A percentile compares a stretch with the other conserved stretches of the same genome.
These are phyloP conservation scores for Hypsopygia costalis DNA, from an alignment of 2,888 invertebrate species.

Conservation along the genomic window DNA sequence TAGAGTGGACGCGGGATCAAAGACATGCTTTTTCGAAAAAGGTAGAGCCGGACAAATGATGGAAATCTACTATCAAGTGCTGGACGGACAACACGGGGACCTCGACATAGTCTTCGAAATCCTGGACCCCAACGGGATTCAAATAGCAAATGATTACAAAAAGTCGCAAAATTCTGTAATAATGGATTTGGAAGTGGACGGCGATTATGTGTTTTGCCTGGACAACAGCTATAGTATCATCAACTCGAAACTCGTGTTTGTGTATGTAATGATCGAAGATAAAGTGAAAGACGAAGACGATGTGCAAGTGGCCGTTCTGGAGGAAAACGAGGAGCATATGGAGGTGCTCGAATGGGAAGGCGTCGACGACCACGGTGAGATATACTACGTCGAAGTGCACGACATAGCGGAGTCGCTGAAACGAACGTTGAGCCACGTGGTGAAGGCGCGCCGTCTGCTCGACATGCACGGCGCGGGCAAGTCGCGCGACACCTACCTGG, in stretches of 20 bases:
- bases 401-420: conserved; percentile 83
- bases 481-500: conserved; percentile 89
- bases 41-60: conserved; percentile 54
- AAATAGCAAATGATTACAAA: conserved; percentile 83
- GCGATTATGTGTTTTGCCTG: conserved; percentile 91
- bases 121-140: conserved; percentile 81
- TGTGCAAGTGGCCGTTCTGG: conserved; percentile 29
- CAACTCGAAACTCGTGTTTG: conserved; percentile 90
- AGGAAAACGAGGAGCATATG: conserved; percentile 39
- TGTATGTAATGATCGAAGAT: conserved; percentile 85
- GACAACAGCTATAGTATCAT: conserved; percentile 92
- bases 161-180: conserved; percentile 85
- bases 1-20: conserved; percentile 55
- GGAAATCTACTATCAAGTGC: conserved; percentile 75
- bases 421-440: conserved; percentile 81
- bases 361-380: conserved; percentile 35
- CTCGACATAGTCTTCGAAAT: conserved; percentile 90
- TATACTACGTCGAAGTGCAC: conserved; percentile 63
- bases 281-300: conserved; percentile 63
- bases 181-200: conserved; percentile 78
- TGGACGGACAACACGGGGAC: conserved; percentile 92
- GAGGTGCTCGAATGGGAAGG: conserved; percentile 59
- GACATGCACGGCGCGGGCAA: conserved; percentile 86
- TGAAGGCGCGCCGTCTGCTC: conserved; percentile 83
- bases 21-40: conserved; percentile 58